These are phyloP conservation scores for Harpagus bidentatus DNA, from an alignment of 2,113 vertebrate species.

Conservation along the genomic window DNA sequence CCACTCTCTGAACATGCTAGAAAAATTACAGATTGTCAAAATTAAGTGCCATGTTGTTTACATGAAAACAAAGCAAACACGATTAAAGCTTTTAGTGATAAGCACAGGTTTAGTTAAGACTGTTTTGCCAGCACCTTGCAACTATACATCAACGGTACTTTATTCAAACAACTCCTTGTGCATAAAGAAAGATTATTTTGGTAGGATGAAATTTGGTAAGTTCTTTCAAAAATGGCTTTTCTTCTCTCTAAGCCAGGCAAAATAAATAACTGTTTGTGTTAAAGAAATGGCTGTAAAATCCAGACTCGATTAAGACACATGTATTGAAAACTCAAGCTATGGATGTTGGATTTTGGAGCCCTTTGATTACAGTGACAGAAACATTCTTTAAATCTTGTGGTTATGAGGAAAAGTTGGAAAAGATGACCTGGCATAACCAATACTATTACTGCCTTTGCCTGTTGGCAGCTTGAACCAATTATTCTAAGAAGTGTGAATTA, in stretches of 20 bases:
- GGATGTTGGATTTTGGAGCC: neutral
- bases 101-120: neutral
- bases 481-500: neutral
- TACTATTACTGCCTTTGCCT: neutral
- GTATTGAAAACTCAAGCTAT: neutral
- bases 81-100: conserved; percentile 32
- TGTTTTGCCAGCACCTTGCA: neutral
- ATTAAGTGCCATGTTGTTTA: conserved; percentile 50
- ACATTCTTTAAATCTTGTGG: neutral
- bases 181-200: neutral
- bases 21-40: conserved; percentile 65
- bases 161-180: neutral
- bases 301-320: neutral
- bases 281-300: neutral
- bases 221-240: neutral
- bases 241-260: neutral
- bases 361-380: neutral
- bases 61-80: conserved; percentile 34
- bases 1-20: neutral
- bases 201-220: neutral
- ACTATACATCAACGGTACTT: neutral
- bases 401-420: neutral
- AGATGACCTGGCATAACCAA: neutral
- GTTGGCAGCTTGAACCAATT: neutral
- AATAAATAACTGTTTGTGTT: neutral